phyloP scores from a whole-genome alignment of 2,113 vertebrate species.

The Andinoacara biseriatus region DNA sequence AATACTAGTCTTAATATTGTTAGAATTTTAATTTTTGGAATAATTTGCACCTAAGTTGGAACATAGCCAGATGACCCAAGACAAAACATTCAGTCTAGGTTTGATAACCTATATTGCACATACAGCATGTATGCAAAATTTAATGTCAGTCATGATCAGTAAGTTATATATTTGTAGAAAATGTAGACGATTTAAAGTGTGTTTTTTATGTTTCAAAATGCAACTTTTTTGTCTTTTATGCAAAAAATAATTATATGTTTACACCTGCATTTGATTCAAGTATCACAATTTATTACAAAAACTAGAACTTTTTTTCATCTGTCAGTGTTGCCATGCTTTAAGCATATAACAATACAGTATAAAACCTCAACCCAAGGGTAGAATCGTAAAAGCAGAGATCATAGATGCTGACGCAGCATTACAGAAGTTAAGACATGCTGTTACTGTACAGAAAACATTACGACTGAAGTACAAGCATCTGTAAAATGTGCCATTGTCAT shows the following conservation, averaged over 20 bases:
- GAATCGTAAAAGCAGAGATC: slow-evolving; percentile 79
- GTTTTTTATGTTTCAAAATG: not conserved
- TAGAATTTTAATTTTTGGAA: not conserved
- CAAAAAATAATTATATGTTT: slow-evolving; percentile 34
- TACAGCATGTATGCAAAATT: not conserved
- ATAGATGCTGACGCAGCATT: slow-evolving; percentile 79
- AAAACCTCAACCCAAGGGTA: slow-evolving; percentile 80
- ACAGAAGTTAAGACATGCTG: slow-evolving; percentile 83
- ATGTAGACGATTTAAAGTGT: not conserved
- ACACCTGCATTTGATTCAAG: slow-evolving; percentile 69
- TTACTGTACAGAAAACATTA: slow-evolving; percentile 81
- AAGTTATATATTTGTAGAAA: not conserved
- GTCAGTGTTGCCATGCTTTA: slow-evolving; percentile 82
- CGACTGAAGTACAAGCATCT: slow-evolving; percentile 77
- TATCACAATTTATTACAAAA: slow-evolving; percentile 88
- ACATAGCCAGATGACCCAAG: not conserved
- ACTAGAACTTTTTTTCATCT: slow-evolving; percentile 79
- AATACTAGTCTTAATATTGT: not conserved
- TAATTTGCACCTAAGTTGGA: not conserved
- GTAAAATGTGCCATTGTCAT: slow-evolving; percentile 65
- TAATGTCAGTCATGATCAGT: not conserved
- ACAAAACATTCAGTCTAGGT: not conserved
- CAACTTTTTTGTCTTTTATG: not conserved
- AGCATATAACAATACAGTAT: slow-evolving; percentile 84
- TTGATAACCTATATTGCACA: not conserved